Evolutionary conservation across 2,888 invertebrate genomes (phyloP).

Genomic region (Drosophila lutescens): DNA sequence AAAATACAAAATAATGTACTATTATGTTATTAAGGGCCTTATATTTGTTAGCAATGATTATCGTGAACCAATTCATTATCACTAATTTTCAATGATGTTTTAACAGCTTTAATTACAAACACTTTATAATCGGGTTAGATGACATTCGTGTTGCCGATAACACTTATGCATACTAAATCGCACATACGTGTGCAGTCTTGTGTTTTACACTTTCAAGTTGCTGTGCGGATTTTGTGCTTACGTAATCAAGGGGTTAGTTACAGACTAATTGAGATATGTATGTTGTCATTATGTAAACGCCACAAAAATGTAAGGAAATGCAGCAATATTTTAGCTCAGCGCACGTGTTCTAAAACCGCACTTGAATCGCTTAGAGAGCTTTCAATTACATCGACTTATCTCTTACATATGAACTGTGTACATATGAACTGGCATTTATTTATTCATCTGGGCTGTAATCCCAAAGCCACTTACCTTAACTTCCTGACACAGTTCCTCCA

Average conservation of each 20-base stretch:
- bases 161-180: not conserved
- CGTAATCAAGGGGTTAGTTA: slow-evolving; percentile 5
- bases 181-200: not conserved
- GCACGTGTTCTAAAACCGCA: slow-evolving; percentile 15
- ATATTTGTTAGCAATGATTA: not conserved
- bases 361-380: slow-evolving; percentile 16
- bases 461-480: slow-evolving; percentile 88
- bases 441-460: slow-evolving; percentile 1
- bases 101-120: not conserved
- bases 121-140: not conserved
- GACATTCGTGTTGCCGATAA: not conserved
- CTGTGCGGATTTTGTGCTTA: not conserved
- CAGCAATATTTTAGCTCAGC: no score
- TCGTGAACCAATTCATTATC: not conserved
- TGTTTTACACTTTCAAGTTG: slow-evolving; percentile 2
- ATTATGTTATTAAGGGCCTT: no score
- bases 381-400: slow-evolving; percentile 8
- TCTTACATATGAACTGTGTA: not conserved
- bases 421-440: not conserved
- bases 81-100: not conserved
- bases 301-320: not conserved
- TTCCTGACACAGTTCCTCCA: slow-evolving; percentile 92
- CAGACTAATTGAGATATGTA: slow-evolving; percentile 9
- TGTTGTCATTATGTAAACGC: slow-evolving; percentile 1
- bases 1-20: no score